These are phyloP conservation scores for Papilio xuthus DNA, from an alignment of 1,140 invertebrate species.

Conservation along the genomic window DNA sequence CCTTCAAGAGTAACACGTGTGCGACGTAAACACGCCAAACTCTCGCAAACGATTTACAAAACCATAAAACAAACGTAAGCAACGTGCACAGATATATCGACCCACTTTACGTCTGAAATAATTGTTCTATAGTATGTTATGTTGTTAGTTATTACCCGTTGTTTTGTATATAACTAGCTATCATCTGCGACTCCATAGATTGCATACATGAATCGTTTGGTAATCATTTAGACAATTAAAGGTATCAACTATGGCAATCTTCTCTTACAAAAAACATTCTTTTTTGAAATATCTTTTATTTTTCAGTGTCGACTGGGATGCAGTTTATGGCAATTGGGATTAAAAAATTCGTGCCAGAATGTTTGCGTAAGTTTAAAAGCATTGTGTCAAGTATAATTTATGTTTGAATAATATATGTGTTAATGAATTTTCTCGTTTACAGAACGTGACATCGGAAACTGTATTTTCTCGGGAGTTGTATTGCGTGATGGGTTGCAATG, in stretches of 20 bases:
- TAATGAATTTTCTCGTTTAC: constrained; percentile 54
- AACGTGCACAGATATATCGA: constrained; percentile 18
- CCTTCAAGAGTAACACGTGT: constrained; percentile 48
- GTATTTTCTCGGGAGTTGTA: constrained; percentile 87
- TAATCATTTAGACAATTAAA: too few species aligned
- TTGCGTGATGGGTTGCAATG: constrained; percentile 90
- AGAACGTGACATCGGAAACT: constrained; percentile 87
- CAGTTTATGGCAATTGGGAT: constrained; percentile 84
- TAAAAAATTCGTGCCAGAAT: constrained; percentile 85
- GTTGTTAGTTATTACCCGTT: not conserved
- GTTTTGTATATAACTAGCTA: too few species aligned
- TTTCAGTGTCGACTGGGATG: constrained; percentile 83
- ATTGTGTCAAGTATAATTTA: not conserved
- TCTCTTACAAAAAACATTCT: not conserved
- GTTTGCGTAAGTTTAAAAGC: constrained; percentile 86
- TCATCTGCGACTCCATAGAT: too few species aligned
- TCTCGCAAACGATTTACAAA: constrained; percentile 40
- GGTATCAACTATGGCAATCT: too few species aligned
- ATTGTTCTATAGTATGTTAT: not conserved
- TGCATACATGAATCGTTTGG: too few species aligned
- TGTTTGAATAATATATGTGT: not conserved
- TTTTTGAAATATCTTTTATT: constrained; percentile 27
- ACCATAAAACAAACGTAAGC: constrained; percentile 39
- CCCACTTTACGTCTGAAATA: constrained; percentile 24
- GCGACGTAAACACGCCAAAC: constrained; percentile 51